Evolutionary conservation across 2,888 invertebrate species (phyloP).

Genomic region (Leptopilina myrica): DNA sequence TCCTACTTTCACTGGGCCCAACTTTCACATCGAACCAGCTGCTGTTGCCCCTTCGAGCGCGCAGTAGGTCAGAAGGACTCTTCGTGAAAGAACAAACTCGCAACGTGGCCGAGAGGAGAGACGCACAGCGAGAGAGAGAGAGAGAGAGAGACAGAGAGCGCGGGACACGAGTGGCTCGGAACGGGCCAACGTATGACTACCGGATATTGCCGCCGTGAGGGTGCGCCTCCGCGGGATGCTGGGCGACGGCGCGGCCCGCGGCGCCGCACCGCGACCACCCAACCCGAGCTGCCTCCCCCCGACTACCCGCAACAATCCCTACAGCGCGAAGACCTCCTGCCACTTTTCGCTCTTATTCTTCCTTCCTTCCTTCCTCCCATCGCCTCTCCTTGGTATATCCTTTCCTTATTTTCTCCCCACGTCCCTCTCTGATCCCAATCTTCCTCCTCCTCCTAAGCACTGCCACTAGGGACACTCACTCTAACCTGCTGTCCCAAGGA

Average conservation of each 20-base stretch:
- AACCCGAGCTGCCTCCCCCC: conserved; percentile 53
- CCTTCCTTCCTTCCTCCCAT: conserved; percentile 39
- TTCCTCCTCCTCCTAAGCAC: conserved; percentile 9
- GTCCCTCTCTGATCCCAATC: conserved; percentile 40
- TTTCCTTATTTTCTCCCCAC: conserved; percentile 46
- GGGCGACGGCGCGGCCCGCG: conserved; percentile 76
- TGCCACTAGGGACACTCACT: neutral
- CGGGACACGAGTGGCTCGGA: conserved; percentile 65
- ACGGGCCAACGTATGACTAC: conserved; percentile 75
- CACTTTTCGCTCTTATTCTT: conserved; percentile 44
- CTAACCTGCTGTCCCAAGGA: neutral
- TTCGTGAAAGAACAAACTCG: conserved; percentile 40
- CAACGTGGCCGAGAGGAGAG: conserved; percentile 22
- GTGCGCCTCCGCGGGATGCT: conserved; percentile 75
- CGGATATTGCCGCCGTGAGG: conserved; percentile 72
- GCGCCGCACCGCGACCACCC: conserved; percentile 69
- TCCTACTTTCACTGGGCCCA: conserved; percentile 6
- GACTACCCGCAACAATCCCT: conserved; percentile 53
- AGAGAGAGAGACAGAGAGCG: conserved; percentile 5
- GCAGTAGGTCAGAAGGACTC: conserved; percentile 35
- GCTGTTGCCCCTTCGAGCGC: neutral
- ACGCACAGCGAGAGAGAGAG: conserved; percentile 42
- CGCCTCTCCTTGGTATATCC: conserved; percentile 24
- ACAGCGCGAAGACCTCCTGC: conserved; percentile 34
- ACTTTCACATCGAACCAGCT: neutral